phyloP scores from a whole-genome alignment of 2,888 invertebrate species.

The Drosophila quinaria region DNA sequence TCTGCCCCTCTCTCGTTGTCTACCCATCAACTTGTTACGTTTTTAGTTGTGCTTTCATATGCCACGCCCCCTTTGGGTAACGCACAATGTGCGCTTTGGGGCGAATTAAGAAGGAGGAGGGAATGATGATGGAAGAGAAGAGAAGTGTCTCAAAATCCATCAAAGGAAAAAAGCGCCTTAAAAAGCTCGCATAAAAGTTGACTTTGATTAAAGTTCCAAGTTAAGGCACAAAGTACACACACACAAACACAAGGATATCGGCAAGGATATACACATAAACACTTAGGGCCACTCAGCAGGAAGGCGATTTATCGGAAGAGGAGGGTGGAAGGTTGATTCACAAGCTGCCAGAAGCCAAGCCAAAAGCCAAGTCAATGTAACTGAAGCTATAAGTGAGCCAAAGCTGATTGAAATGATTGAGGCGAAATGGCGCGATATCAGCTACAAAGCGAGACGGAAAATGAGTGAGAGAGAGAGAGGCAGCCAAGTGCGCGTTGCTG shows the following conservation, averaged over 20 bases:
- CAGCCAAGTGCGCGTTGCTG: constrained; percentile 42
- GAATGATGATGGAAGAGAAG: constrained; percentile 18
- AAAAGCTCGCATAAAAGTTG: constrained; percentile 79
- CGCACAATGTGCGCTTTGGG: constrained; percentile 33
- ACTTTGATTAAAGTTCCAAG: constrained; percentile 81
- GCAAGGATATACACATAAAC: constrained; percentile 70
- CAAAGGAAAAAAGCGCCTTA: constrained; percentile 61
- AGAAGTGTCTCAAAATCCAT: constrained; percentile 62
- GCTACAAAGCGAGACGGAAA: constrained; percentile 13
- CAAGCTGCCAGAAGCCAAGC: constrained; percentile 61
- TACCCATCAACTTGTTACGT: constrained; percentile 66
- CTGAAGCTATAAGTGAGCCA: constrained; percentile 74
- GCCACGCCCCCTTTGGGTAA: constrained; percentile 28
- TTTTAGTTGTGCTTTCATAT: constrained; percentile 53
- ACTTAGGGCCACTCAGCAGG: constrained; percentile 44
- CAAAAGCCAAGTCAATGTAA: constrained; percentile 77
- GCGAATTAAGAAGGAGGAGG: constrained; percentile 19
- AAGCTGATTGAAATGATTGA: constrained; percentile 81
- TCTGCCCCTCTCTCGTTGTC: background rate
- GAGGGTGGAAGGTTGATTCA: constrained; percentile 8
- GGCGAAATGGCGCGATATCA: constrained; percentile 74
- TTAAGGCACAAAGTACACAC: constrained; percentile 63
- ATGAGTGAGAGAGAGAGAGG: background rate
- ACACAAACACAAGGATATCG: constrained; percentile 17
- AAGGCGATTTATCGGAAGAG: constrained; percentile 2